A percentile compares a stretch with the other conserved stretches of the same genome.
Evolutionary conservation across 2,113 vertebrate genomes (phyloP).

Genomic region (Indri indri): DNA sequence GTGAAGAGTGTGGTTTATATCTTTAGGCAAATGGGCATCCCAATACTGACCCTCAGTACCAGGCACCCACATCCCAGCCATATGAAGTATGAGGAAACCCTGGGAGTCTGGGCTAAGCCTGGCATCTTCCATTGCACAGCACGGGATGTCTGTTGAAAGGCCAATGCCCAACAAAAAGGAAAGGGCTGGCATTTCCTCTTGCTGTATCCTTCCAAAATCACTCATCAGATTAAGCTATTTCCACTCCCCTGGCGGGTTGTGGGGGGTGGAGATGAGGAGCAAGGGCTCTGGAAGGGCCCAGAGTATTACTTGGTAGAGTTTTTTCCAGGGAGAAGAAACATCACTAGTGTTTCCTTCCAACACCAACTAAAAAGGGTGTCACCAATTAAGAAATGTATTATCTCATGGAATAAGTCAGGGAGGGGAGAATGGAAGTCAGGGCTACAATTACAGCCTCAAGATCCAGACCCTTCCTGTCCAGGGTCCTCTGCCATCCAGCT

Average conservation of each 20-base stretch:
- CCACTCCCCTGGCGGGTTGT: neutral
- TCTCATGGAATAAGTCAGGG: neutral
- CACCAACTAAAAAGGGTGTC: neutral
- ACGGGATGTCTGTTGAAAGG: neutral
- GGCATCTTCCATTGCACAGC: neutral
- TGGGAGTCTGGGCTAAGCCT: rapidly evolving
- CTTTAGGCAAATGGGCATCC: neutral
- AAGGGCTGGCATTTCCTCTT: neutral
- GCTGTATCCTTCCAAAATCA: neutral
- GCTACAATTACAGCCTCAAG: rapidly evolving
- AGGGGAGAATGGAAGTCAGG: neutral
- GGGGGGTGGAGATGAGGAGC: too few relatives aligned
- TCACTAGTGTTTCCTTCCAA: neutral
- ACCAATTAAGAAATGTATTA: neutral
- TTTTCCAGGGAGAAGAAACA: neutral
- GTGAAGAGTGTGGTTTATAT: neutral
- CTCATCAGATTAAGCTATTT: neutral
- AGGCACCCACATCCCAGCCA: neutral
- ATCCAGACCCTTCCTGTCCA: neutral
- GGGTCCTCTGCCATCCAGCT: too few relatives aligned
- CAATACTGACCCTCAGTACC: neutral
- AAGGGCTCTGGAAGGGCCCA: neutral
- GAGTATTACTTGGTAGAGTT: too few relatives aligned
- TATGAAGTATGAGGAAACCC: neutral
- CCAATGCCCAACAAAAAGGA: neutral